Conservation (phyloP, 2,888 invertebrate genomes). For the Cryptocephalus primarius region DNA sequence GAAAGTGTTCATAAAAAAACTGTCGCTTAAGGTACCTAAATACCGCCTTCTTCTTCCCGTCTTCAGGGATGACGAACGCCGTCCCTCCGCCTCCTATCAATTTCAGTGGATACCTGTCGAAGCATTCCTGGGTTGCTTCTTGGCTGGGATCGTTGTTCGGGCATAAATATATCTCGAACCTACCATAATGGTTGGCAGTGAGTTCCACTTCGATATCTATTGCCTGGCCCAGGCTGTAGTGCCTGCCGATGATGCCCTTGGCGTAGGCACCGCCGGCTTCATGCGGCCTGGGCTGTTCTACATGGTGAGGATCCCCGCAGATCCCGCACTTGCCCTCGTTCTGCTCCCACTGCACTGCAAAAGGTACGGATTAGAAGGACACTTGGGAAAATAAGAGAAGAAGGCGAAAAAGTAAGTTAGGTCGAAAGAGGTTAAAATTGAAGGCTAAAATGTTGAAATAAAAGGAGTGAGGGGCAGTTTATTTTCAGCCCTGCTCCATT, state of each 20-base stretch:
- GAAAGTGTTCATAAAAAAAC: too few species aligned
- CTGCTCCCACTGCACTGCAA: conserved; percentile 73
- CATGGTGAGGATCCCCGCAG: conserved; percentile 77
- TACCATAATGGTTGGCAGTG: conserved; percentile 82
- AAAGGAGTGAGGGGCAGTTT: too few species aligned
- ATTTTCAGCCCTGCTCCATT: too few species aligned
- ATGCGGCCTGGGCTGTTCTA: conserved; percentile 65
- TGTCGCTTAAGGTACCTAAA: too few species aligned
- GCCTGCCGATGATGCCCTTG: conserved; percentile 72
- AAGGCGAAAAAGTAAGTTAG: too few species aligned
- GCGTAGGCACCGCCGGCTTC: conserved; percentile 82
- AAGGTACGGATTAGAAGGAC: background rate
- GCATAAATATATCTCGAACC: conserved; percentile 75
- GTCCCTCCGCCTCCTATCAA: conserved; percentile 63
- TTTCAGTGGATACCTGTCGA: conserved; percentile 67
- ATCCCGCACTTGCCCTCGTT: conserved; percentile 79
- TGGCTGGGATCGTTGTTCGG: conserved; percentile 72
- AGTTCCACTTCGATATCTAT: conserved; percentile 78
- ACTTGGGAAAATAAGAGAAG: too few species aligned
- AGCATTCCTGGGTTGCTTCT: conserved; percentile 73
- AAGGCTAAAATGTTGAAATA: too few species aligned
- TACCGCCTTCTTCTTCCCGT: conserved; percentile 34
- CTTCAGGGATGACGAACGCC: conserved; percentile 26
- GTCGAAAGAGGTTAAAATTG: too few species aligned
- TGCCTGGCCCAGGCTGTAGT: conserved; percentile 76